phyloP scores from a whole-genome alignment of 2,888 invertebrate species.

The Thymelicus acteon region DNA sequence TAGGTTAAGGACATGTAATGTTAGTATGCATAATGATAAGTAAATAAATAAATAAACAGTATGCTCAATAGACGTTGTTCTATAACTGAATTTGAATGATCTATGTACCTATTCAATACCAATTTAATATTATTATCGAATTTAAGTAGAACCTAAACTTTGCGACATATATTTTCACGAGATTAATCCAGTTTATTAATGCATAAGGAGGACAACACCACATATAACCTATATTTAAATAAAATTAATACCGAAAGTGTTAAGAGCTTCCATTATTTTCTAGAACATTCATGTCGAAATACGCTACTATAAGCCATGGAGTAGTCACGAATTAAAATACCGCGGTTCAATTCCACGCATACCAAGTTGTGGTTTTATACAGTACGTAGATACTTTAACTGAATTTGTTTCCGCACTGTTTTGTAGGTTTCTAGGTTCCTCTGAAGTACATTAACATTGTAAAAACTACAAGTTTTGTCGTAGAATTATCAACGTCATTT shows the following conservation, averaged over 20 bases:
- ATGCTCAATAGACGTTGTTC: too few species aligned
- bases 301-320: conserved; percentile 40
- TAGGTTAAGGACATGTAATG: too few species aligned
- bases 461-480: too few species aligned
- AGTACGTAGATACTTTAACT: conserved; percentile 13
- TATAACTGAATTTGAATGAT: too few species aligned
- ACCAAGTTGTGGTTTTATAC: conserved; percentile 30
- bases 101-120: too few species aligned
- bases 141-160: too few species aligned
- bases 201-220: not conserved
- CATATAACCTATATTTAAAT: not conserved
- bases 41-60: too few species aligned
- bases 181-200: not conserved
- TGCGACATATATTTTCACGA: not conserved
- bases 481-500: too few species aligned
- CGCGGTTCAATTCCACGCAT: conserved; percentile 46
- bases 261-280: conserved; percentile 11
- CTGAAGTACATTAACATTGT: not conserved
- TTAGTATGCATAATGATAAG: too few species aligned
- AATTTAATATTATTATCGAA: too few species aligned
- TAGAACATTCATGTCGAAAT: conserved; percentile 34
- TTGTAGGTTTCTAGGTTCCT: conserved; percentile 5
- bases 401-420: conserved; percentile 16
- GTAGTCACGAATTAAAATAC: conserved; percentile 47
- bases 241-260: not conserved